Base-by-base conservation (phyloP, 2,113 vertebrate genomes). In the Lasiurus cinereus region DNA sequence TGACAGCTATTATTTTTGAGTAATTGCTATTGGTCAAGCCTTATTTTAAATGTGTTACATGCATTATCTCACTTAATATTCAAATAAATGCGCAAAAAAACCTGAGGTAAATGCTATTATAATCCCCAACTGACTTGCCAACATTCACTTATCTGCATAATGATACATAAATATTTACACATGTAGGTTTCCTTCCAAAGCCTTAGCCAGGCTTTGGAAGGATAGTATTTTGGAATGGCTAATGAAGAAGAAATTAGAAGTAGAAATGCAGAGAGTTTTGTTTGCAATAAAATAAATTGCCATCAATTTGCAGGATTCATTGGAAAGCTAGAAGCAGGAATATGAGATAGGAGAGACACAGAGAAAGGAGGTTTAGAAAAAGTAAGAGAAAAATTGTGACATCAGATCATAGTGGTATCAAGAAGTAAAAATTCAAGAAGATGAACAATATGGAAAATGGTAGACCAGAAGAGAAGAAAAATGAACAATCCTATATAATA, bases 281-380 rank as follows among this genome's bases (percentile, higher is more conserved):
- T 64, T 95, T 92, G 43, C 22, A 64, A n/a, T 64, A 72, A 76
- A 66, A 70, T 73, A 67, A 92, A 76, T 16, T 90, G 10, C 56
- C 52, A 83, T 46, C n/a, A 59, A 15, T 67, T 95, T 72, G 9
- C 21, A 18, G 39, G 11, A 76, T 52, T 86, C 22, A n/a, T 48
- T 59, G 50, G 29, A 69, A 83, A 83, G 36, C 33, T 66, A 90
- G 43, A 69, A 62, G 16, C 59, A 92, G 64, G 31, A 48, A 92
- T 12, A 46, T 10, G 15, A 86, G 31, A 19, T 13, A 66, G 31
- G 7, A 97, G 19, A 18, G 33, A 72, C 29, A 64, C 7, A 33
- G 84, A 83, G 15, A 66, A 69, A 12, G 24, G 27, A 70, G 22
- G 8, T 3, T 24, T 50, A 70, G 29, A 54, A 86, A 84, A 92